Conservation (phyloP, 1,140 invertebrate species). For the Trissolcus basalis region DNA sequence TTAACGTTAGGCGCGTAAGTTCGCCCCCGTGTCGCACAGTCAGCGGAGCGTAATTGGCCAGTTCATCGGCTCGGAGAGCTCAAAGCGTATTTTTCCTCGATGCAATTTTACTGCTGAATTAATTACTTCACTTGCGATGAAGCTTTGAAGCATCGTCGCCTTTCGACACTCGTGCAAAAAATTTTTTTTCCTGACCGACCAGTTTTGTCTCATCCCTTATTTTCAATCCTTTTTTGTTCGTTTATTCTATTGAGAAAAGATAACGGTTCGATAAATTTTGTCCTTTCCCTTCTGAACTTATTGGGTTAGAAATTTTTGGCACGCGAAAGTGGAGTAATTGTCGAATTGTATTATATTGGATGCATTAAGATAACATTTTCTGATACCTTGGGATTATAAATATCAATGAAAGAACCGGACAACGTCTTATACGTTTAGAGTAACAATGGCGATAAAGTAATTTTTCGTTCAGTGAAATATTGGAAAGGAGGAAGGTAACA, state of each 20-base stretch:
- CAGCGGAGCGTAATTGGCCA: slow-evolving; percentile 56
- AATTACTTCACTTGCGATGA: slow-evolving; percentile 48
- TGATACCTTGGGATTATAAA: slow-evolving; percentile 34
- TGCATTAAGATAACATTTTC: slow-evolving; percentile 19
- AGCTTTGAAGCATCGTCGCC: slow-evolving; percentile 45
- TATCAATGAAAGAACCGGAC: slow-evolving; percentile 28
- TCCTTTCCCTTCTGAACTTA: background rate
- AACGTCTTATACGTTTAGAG: slow-evolving; percentile 33
- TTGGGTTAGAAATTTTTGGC: slow-evolving; percentile 1
- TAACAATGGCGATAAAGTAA: slow-evolving; percentile 49
- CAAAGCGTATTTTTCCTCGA: slow-evolving; percentile 44
- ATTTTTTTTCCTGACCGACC: slow-evolving; percentile 14
- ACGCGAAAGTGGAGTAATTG: background rate
- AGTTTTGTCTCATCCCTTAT: slow-evolving; percentile 4
- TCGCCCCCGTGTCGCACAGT: slow-evolving; percentile 37
- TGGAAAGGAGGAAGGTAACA: slow-evolving; percentile 13
- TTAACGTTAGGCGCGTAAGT: slow-evolving; percentile 42
- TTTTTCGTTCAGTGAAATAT: slow-evolving; percentile 46
- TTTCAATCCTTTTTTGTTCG: slow-evolving; percentile 1
- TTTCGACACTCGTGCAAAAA: slow-evolving; percentile 39
- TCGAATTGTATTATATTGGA: background rate
- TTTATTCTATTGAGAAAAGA: too few relatives aligned
- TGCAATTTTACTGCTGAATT: slow-evolving; percentile 58
- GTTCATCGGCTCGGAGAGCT: slow-evolving; percentile 57
- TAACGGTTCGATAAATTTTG: too few relatives aligned